Conservation (phyloP, 2,888 invertebrate genomes). For the Lasioglossum zephyrum region DNA sequence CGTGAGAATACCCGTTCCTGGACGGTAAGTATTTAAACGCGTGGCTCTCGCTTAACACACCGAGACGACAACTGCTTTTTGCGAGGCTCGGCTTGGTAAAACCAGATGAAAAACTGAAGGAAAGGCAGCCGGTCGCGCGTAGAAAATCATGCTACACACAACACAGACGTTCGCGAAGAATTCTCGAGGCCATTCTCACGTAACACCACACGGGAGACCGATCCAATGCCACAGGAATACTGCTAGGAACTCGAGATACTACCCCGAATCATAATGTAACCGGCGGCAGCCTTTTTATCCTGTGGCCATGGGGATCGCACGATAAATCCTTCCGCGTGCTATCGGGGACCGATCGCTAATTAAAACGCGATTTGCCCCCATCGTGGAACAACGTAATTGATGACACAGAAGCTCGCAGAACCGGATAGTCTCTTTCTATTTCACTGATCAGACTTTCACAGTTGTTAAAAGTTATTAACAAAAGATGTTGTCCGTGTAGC, state of each 20-base stretch:
- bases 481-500: not conserved
- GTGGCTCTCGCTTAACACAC: constrained; percentile 18
- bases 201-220: constrained; percentile 37
- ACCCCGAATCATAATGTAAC: constrained; percentile 29
- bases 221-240: constrained; percentile 42
- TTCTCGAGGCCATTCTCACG: constrained; percentile 52
- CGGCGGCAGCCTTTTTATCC: not conserved
- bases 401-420: not conserved
- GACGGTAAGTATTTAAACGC: not conserved
- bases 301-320: constrained; percentile 1
- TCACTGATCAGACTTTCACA: not conserved
- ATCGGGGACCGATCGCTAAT: not conserved
- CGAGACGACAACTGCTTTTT: constrained; percentile 16
- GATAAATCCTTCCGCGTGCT: constrained; percentile 11
- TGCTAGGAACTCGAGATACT: constrained; percentile 18
- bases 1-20: not conserved
- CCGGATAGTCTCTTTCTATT: not conserved
- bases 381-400: not conserved
- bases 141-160: constrained; percentile 28
- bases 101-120: constrained; percentile 41
- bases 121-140: constrained; percentile 27
- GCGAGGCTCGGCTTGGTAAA: constrained; percentile 7
- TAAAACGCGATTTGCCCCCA: not conserved
- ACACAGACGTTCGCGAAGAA: constrained; percentile 30
- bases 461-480: not conserved